Percentiles rank a stretch among this genome's conserved stretches.
Conservation (phyloP, 2,113 vertebrate genomes). For the Cololabis saira region DNA sequence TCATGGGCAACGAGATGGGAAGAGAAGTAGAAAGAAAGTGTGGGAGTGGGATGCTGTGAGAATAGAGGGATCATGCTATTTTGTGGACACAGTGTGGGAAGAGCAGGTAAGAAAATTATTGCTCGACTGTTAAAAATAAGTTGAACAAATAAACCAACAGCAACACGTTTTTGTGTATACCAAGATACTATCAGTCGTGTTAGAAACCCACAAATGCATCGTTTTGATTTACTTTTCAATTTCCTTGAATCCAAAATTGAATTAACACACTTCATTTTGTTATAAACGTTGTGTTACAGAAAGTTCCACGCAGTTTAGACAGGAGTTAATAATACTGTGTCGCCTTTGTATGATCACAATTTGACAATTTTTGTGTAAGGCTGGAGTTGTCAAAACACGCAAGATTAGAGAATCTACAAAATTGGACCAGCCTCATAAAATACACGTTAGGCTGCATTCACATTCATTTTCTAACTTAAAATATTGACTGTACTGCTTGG, state of each 20-base stretch:
- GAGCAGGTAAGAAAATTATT: slow-evolving; percentile 60
- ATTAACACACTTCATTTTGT: too few relatives aligned
- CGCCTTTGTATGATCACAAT: too few relatives aligned
- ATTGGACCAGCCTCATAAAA: not conserved
- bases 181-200: not conserved
- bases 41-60: slow-evolving; percentile 49
- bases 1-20: slow-evolving; percentile 42
- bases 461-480: not conserved
- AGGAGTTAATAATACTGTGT: too few relatives aligned
- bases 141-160: slow-evolving; percentile 20
- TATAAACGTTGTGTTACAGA: too few relatives aligned
- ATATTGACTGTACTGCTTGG: slow-evolving; percentile 14
- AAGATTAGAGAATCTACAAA: not conserved
- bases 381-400: not conserved
- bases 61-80: slow-evolving; percentile 54
- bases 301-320: not conserved
- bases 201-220: too few relatives aligned
- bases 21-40: slow-evolving; percentile 49
- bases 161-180: slow-evolving; percentile 3
- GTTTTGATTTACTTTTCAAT: too few relatives aligned
- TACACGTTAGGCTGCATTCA: slow-evolving; percentile 17
- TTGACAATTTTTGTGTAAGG: too few relatives aligned
- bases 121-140: slow-evolving; percentile 49
- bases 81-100: slow-evolving; percentile 56
- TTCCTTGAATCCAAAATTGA: too few relatives aligned